Conservation (phyloP, 2,797 vertebrate genomes). For the Eupleurogrammus muticus region DNA sequence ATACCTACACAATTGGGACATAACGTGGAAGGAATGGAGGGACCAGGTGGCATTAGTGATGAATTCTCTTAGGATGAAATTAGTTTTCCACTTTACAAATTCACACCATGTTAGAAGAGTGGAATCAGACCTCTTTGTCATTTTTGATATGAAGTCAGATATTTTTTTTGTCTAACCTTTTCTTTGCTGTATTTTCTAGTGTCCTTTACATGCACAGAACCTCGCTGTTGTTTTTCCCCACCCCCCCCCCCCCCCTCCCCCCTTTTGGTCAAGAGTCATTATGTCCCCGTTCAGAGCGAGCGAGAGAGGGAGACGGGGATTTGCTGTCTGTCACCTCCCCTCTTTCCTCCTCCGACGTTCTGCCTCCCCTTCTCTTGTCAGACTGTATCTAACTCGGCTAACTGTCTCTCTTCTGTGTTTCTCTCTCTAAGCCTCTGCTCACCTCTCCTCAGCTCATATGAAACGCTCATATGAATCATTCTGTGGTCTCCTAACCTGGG, state of each 20-base stretch:
- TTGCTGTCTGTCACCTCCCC: conserved; percentile 34
- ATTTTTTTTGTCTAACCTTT: conserved; percentile 46
- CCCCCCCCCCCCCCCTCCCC: background rate
- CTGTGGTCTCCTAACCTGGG: conserved; percentile 60
- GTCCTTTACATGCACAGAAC: conserved; percentile 31
- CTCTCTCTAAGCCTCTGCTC: conserved; percentile 69
- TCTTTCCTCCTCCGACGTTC: conserved; percentile 32
- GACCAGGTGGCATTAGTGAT: too few species aligned
- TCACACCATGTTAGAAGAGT: conserved; percentile 3
- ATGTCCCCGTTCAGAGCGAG: conserved; percentile 12
- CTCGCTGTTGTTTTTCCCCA: conserved; percentile 11
- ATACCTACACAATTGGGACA: too few species aligned
- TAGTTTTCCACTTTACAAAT: background rate
- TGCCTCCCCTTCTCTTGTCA: conserved; percentile 58
- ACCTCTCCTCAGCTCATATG: conserved; percentile 68
- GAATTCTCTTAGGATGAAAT: background rate
- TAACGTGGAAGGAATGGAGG: too few species aligned
- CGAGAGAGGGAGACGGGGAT: background rate
- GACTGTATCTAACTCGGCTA: conserved; percentile 83
- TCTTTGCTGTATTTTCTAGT: conserved; percentile 53
- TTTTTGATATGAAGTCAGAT: conserved; percentile 15
- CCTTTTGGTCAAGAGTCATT: conserved; percentile 41
- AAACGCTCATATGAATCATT: conserved; percentile 67
- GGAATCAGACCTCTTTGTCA: background rate
- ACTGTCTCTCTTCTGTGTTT: conserved; percentile 80